Conservation (phyloP, 2,113 vertebrate genomes). For the Pseudois nayaur region DNA sequence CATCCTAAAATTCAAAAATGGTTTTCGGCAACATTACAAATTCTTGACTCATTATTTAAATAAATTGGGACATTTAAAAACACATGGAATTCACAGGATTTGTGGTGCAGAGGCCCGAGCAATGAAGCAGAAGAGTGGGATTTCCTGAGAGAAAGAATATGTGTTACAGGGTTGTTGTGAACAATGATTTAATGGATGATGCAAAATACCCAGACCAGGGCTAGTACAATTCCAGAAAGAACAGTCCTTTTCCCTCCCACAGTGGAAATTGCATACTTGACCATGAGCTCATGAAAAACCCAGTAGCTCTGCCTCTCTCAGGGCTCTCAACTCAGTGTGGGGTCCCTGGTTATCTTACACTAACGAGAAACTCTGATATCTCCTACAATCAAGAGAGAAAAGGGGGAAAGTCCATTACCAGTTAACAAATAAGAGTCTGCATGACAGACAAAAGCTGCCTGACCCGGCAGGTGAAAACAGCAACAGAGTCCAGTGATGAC, state of each 20-base stretch:
- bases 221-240: background rate
- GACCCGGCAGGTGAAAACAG: accelerated
- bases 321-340: background rate
- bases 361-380: background rate
- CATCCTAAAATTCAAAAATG: background rate
- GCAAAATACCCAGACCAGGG: background rate
- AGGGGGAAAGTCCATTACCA: accelerated
- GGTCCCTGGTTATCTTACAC: background rate
- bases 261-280: accelerated
- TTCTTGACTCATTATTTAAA: background rate
- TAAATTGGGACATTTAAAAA: background rate
- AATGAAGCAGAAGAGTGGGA: background rate
- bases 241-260: background rate
- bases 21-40: background rate
- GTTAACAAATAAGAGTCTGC: background rate
- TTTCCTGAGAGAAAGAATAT: background rate
- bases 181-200: background rate
- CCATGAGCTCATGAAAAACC: background rate
- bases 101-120: background rate
- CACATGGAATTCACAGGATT: background rate
- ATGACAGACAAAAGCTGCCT: background rate
- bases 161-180: background rate
- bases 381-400: background rate
- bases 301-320: background rate
- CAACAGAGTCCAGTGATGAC: background rate